Conservation (phyloP, 2,888 invertebrate genomes). For the Tryphoninae sp. region DNA sequence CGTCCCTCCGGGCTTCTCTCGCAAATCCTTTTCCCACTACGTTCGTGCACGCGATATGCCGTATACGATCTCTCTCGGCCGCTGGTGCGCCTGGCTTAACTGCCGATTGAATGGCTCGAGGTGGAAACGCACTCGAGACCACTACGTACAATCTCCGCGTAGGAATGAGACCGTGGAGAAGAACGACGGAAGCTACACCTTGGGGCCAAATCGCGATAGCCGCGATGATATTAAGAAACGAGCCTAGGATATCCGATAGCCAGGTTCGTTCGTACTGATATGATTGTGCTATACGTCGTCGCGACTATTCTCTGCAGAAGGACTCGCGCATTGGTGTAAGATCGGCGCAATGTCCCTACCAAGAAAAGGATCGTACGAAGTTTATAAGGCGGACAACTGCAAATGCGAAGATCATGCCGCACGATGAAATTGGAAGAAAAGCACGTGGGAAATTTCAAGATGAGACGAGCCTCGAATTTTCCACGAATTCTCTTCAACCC, state of each 20-base stretch:
- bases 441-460: conserved; percentile 5
- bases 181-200: conserved; percentile 6
- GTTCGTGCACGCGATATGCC: conserved; percentile 46
- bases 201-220: conserved; percentile 52
- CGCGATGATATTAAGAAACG: conserved; percentile 61
- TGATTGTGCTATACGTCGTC: conserved; percentile 12
- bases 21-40: conserved; percentile 57
- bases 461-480: neutral
- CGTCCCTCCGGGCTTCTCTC: conserved; percentile 26
- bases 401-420: conserved; percentile 46
- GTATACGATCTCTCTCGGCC: neutral
- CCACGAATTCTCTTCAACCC: too few relatives aligned
- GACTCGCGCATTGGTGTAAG: neutral
- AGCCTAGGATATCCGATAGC: conserved; percentile 42
- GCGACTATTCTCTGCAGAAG: neutral
- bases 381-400: conserved; percentile 29
- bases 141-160: conserved; percentile 35
- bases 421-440: neutral
- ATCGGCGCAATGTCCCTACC: conserved; percentile 31
- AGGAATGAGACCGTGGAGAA: conserved; percentile 23
- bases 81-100: conserved; percentile 61
- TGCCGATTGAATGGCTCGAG: conserved; percentile 68
- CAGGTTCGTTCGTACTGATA: neutral
- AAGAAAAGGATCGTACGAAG: conserved; percentile 42
- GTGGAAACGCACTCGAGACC: conserved; percentile 64